These are phyloP conservation scores for Nannoperca obscura DNA, from an alignment of 2,797 vertebrate genomes.

Conservation along the genomic window DNA sequence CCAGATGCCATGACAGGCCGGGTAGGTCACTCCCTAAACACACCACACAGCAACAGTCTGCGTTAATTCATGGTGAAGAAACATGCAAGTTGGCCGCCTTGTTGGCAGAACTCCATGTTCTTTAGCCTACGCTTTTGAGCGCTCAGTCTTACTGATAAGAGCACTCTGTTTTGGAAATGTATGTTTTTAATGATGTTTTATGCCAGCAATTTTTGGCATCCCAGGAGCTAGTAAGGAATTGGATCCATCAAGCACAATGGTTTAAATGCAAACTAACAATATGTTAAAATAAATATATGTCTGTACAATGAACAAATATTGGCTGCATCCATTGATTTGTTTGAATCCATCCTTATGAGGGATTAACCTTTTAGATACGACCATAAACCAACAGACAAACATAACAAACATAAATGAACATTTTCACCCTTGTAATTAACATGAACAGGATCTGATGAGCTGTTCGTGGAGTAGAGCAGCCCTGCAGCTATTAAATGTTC, in stretches of 20 bases:
- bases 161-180: conserved; percentile 13
- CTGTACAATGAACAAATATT: not conserved
- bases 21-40: conserved; percentile 95
- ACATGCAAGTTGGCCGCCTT: no score
- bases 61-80: not conserved
- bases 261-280: not conserved
- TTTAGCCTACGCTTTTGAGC: not conserved
- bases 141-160: not conserved
- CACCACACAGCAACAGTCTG: conserved; percentile 36
- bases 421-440: conserved; percentile 60
- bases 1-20: conserved; percentile 98
- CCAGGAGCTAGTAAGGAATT: not conserved
- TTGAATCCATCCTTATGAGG: not conserved
- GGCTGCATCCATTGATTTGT: not conserved
- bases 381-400: conserved; percentile 31
- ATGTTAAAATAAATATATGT: not conserved
- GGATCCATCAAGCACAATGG: not conserved
- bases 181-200: not conserved
- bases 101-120: not conserved
- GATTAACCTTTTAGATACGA: conserved; percentile 8
- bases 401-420: conserved; percentile 65
- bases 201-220: not conserved
- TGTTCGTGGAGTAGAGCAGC: conserved; percentile 48
- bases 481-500: conserved; percentile 69
- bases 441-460: conserved; percentile 61